Evolutionary conservation across 2,113 vertebrate species (phyloP).

Genomic region (Genyomyrus donnyi): DNA sequence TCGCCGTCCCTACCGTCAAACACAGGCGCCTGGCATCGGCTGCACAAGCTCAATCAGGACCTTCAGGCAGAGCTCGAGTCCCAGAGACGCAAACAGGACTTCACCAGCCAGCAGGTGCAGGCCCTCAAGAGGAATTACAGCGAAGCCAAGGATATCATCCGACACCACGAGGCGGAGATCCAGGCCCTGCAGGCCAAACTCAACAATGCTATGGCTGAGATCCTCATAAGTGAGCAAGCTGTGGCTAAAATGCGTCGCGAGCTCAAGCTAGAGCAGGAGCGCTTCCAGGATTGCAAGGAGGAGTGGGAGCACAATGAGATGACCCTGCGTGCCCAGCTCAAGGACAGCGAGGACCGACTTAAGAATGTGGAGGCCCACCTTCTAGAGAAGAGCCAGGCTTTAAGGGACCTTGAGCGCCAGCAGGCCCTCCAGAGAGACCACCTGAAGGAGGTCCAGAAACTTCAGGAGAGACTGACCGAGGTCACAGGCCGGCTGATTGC

Average conservation of each 20-base stretch:
- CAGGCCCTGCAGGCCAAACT: conserved; percentile 79
- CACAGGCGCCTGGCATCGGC: conserved; percentile 79
- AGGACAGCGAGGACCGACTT: conserved; percentile 81
- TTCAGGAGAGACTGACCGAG: conserved; percentile 76
- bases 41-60: conserved; percentile 85
- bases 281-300: conserved; percentile 74
- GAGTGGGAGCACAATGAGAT: conserved; percentile 70
- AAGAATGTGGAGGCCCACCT: conserved; percentile 76
- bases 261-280: conserved; percentile 76
- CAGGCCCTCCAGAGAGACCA: conserved; percentile 82
- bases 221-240: conserved; percentile 77
- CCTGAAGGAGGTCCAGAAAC: conserved; percentile 73
- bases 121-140: conserved; percentile 80
- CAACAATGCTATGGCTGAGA: conserved; percentile 73
- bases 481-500: conserved; percentile 69
- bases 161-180: conserved; percentile 80
- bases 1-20: conserved; percentile 69
- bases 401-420: conserved; percentile 77
- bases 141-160: conserved; percentile 79
- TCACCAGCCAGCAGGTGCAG: conserved; percentile 79
- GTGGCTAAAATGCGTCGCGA: conserved; percentile 79
- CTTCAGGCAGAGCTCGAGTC: conserved; percentile 81
- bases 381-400: conserved; percentile 79
- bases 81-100: conserved; percentile 80
- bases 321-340: conserved; percentile 70